Percentiles rank a stretch among this genome's conserved stretches.
These are phyloP conservation scores for Polyommatus icarus DNA, from an alignment of 2,888 invertebrate genomes.

Conservation along the genomic window DNA sequence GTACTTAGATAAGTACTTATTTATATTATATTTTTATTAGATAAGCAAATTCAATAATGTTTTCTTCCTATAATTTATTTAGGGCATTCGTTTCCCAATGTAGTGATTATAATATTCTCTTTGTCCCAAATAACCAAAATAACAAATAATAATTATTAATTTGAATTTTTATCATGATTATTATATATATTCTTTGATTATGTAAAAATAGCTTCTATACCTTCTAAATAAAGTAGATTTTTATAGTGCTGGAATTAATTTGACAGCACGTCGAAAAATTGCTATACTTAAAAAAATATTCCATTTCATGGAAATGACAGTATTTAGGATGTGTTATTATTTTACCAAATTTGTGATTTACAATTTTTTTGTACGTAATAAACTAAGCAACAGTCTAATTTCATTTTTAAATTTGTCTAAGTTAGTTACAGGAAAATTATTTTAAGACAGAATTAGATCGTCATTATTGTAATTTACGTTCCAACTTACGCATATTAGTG, in stretches of 20 bases:
- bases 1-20: too few species aligned
- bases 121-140: too few species aligned
- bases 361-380: background rate
- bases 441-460: background rate
- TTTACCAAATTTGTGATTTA: background rate
- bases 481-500: constrained; percentile 47
- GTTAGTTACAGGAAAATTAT: background rate
- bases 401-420: background rate
- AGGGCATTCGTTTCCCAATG: too few species aligned
- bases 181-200: background rate
- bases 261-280: constrained; percentile 4
- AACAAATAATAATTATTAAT: too few species aligned
- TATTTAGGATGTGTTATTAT: background rate
- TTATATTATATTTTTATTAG: too few species aligned
- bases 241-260: background rate
- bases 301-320: background rate
- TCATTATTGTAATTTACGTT: constrained; percentile 44
- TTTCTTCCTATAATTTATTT: too few species aligned
- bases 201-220: background rate
- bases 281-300: constrained; percentile 4
- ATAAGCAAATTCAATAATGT: too few species aligned
- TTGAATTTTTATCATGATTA: background rate
- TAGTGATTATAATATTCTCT: too few species aligned
- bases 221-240: background rate
- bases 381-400: background rate